Evolutionary conservation across 2,888 invertebrate species (phyloP), one percentile per base, ranked within the genome.

Genomic region (Habroteleia sp.): DNA sequence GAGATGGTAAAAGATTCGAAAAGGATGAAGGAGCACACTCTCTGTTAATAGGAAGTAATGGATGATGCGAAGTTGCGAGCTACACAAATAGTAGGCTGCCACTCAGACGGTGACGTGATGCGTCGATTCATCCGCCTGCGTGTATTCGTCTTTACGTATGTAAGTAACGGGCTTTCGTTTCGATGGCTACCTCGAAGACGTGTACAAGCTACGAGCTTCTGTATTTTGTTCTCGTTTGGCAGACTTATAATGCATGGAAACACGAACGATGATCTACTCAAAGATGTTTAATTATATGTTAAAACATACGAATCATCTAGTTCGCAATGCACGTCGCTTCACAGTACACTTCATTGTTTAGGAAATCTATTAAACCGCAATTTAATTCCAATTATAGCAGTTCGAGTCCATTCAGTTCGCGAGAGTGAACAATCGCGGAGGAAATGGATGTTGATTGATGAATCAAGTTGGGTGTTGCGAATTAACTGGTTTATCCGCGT

Each of bases 21-120:
- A 41, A 60, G 48, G 71, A 23, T 72, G 78, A 78, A 74, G 76
- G 76, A 77, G 77, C 76, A 74, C 74, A 74, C 54, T 63, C 76
- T 79, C 75, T 71, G 79, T 82, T 82, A 82, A 83, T 82, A 80
- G 80, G 82, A 81, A 81, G 82, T 82, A 83, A 79, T 77, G 74
- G 77, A 77, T 54, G 75, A 76, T 62, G 62, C 72, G 60, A 62
- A 74, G 65, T 74, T 65, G 68, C 69, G 73, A 77, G 77, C 69
- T 68, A 37, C 72, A 77, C 79, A 76, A 79, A 77, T 74, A 84
- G 77, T 72, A 71, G 74, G 63, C 77, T 65, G 68, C 56, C 63
- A 74, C 71, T 72, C 63, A 75, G 69, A 65, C 63, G 39, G 58
- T 63, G 66, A 71, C 74, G 68, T 74, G 62, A 71, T 62, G 63